These are phyloP conservation scores for Seriola rivoliana DNA, from an alignment of 2,113 vertebrate genomes.

Conservation along the genomic window DNA sequence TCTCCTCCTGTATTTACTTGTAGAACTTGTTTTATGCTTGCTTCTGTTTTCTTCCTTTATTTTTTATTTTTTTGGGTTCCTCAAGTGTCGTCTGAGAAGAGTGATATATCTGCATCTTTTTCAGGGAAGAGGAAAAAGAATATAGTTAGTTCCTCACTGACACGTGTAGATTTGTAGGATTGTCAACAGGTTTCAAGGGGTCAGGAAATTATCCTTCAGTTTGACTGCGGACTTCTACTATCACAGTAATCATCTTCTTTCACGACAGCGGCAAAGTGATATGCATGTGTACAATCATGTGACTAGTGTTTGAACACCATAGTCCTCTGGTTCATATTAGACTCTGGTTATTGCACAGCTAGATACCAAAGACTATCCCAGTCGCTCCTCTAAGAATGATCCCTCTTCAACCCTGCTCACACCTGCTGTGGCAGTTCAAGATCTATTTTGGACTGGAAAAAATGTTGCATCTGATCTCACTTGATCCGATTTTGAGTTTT, in stretches of 20 bases:
- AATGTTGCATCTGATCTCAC: constrained; percentile 19
- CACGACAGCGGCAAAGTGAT: constrained; percentile 39
- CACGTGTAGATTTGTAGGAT: constrained; percentile 43
- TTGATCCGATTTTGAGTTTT: constrained; percentile 13
- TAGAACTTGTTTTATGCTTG: constrained; percentile 67
- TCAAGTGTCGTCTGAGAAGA: constrained; percentile 56
- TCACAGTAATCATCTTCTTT: constrained; percentile 37
- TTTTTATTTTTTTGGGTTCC: constrained; percentile 14
- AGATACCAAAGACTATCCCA: constrained; percentile 81
- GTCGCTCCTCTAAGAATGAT: constrained; percentile 31
- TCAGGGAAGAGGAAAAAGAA: constrained; percentile 62
- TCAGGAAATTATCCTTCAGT: constrained; percentile 41
- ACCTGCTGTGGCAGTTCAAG: constrained; percentile 29
- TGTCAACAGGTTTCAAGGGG: constrained; percentile 22
- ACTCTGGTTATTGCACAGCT: constrained; percentile 80
- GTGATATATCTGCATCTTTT: constrained; percentile 61
- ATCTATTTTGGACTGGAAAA: constrained; percentile 10
- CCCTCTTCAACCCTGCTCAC: constrained; percentile 47
- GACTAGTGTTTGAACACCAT: constrained; percentile 60
- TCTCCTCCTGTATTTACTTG: constrained; percentile 65
- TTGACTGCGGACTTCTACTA: constrained; percentile 11
- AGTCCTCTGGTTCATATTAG: constrained; percentile 47
- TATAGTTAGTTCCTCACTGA: constrained; percentile 39
- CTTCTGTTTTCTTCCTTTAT: constrained; percentile 19
- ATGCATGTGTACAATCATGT: constrained; percentile 84